phyloP scores from a whole-genome alignment of 30 jellyfish, hydroid and myxozoan genomes.

The Calvadosia cruxmelitensis region DNA sequence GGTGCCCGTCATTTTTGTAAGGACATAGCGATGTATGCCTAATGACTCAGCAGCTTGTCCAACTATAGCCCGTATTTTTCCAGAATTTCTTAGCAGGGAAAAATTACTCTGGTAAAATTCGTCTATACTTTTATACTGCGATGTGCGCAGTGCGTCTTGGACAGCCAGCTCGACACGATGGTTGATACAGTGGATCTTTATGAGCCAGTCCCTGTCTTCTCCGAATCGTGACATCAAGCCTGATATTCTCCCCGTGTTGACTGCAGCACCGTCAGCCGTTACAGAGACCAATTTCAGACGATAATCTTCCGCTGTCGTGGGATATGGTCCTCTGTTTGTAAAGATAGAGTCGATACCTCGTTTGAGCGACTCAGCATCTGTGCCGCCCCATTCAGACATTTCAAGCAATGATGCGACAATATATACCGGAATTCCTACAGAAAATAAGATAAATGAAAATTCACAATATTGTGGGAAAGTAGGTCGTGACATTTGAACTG shows the following conservation, averaged over 20 bases:
- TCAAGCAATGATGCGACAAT: slow-evolving; percentile 29
- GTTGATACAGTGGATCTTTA: slow-evolving; percentile 50
- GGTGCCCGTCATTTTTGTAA: slow-evolving; percentile 45
- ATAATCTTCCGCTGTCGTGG: slow-evolving; percentile 13
- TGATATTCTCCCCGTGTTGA: slow-evolving; percentile 16
- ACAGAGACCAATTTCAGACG: slow-evolving; percentile 12
- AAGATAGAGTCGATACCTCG: slow-evolving; percentile 17
- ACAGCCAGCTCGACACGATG: slow-evolving; percentile 72
- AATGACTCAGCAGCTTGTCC: slow-evolving; percentile 17
- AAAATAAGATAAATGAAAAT: neutral
- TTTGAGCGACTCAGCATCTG: slow-evolving; percentile 34
- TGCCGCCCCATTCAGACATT: slow-evolving; percentile 38
- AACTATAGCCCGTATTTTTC: slow-evolving; percentile 17
- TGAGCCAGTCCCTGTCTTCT: slow-evolving; percentile 49
- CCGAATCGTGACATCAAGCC: slow-evolving; percentile 44
- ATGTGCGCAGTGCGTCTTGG: slow-evolving; percentile 19
- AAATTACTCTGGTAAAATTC: slow-evolving; percentile 26
- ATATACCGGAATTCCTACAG: slow-evolving; percentile 27
- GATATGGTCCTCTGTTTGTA: slow-evolving; percentile 1
- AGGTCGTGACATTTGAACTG: too few relatives aligned
- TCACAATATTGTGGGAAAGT: neutral
- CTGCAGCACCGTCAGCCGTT: slow-evolving; percentile 59
- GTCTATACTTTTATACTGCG: slow-evolving; percentile 27
- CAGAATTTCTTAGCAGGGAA: slow-evolving; percentile 35
- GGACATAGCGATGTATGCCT: slow-evolving; percentile 25